phyloP scores from a whole-genome alignment of 1,140 invertebrate genomes.

The Heliconius hermathena region DNA sequence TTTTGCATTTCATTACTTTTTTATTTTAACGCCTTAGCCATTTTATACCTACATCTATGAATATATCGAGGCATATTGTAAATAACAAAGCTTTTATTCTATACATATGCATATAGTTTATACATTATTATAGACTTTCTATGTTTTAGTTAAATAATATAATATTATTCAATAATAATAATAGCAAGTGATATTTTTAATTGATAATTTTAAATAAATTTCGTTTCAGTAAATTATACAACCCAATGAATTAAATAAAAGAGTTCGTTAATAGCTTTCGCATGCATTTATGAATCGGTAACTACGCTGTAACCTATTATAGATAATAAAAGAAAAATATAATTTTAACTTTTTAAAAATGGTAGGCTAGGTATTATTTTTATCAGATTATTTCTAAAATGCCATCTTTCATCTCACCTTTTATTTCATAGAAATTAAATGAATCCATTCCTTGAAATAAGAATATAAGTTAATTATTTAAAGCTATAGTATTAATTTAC shows the following conservation, averaged over 20 bases:
- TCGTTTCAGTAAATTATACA: no score
- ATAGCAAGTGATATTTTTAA: background rate
- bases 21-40: background rate
- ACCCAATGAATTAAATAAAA: background rate
- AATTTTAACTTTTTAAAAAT: no score
- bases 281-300: background rate
- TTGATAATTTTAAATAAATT: no score
- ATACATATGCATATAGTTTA: background rate
- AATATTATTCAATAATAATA: background rate
- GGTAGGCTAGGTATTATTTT: no score
- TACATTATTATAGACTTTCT: no score
- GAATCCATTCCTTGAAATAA: no score
- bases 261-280: background rate
- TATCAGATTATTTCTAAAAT: no score
- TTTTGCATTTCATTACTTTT: constrained; percentile 9
- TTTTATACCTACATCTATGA: background rate
- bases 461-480: no score
- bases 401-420: no score
- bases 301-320: background rate
- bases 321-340: background rate
- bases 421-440: no score
- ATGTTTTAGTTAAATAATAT: no score
- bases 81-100: background rate
- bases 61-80: background rate
- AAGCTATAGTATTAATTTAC: no score